Percentiles rank a stretch among this genome's conserved stretches.
Evolutionary conservation across 2,797 vertebrate genomes (phyloP).

Genomic region (Acropternis orthonyx): DNA sequence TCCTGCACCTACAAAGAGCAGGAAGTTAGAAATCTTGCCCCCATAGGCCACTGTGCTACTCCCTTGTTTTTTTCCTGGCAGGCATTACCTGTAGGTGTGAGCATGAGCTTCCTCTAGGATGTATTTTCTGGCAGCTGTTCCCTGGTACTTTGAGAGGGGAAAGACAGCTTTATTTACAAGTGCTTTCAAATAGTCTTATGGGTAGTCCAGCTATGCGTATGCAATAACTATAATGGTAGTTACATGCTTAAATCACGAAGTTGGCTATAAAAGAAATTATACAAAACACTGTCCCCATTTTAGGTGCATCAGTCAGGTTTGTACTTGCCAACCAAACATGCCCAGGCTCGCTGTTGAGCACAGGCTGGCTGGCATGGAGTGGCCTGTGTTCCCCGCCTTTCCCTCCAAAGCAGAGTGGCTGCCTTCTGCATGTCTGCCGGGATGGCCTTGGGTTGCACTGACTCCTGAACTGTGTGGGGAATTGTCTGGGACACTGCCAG

Average conservation of each 20-base stretch:
- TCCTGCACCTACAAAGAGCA: not conserved
- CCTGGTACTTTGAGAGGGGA: not conserved
- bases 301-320: not conserved
- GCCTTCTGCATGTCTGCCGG: not conserved
- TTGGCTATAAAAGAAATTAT: not conserved
- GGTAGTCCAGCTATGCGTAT: not conserved
- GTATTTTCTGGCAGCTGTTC: not conserved
- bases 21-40: not conserved
- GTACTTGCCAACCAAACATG: not conserved
- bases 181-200: not conserved
- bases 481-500: slow-evolving; percentile 21
- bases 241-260: not conserved
- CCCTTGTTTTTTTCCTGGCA: not conserved
- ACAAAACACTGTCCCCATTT: not conserved
- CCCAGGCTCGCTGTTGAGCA: not conserved
- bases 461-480: not conserved
- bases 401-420: not conserved
- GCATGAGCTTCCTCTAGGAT: not conserved
- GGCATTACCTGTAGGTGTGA: not conserved
- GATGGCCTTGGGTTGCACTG: not conserved
- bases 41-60: not conserved
- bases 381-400: not conserved
- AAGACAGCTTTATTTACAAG: not conserved
- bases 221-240: not conserved
- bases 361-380: not conserved